Evolutionary conservation across 2,113 vertebrate genomes (phyloP), one percentile per base, ranked within the genome.

Genomic region (Corythoichthys intestinalis): DNA sequence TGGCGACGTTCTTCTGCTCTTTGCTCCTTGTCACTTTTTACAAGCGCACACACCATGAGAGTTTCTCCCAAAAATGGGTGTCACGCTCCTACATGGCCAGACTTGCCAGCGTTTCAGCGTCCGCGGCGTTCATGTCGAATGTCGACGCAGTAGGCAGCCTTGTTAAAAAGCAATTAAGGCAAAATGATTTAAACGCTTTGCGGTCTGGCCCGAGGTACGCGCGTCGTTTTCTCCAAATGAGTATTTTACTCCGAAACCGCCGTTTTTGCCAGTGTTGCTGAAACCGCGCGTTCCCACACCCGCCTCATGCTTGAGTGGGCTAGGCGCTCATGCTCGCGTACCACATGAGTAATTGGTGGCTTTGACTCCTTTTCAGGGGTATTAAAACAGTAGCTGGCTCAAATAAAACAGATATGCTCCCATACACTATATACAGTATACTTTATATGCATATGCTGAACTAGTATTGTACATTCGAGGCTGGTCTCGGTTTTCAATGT

Each of bases 131-230:
- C 89, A 91, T 87, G 86, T 71, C 82, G 83, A 88, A 89, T 90
- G 83, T 89, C 87, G 89, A 82, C 84, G 80, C 89, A 86, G 89
- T 74, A 86, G 90, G 86, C 87, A 87, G 83, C 82, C 89, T 90
- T 91, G 90, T 91, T 92, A 91, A 91, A 92, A 91, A 85, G 88
- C 87, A 92, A 90, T 90, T 90, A 89, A 90, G 87, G 81, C 83
- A 81, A 91, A 91, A 91, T 87, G 86, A 91, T 90, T 90, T 90
- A 89, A 90, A 87, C 87, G 83, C 86, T 76, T 71, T 88, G 89
- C 41, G 90, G 88, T 89, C 85, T 85, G 87, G 83, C 82, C 86
- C 59, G 84, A 86, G 85, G 90, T 88, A 89, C 87, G 69, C 87
- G 80, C 84, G 77, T 89, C 90, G 85, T 89, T 91, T 86, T 89